Conservation (phyloP, 2,113 vertebrate genomes). For the Athene noctua region DNA sequence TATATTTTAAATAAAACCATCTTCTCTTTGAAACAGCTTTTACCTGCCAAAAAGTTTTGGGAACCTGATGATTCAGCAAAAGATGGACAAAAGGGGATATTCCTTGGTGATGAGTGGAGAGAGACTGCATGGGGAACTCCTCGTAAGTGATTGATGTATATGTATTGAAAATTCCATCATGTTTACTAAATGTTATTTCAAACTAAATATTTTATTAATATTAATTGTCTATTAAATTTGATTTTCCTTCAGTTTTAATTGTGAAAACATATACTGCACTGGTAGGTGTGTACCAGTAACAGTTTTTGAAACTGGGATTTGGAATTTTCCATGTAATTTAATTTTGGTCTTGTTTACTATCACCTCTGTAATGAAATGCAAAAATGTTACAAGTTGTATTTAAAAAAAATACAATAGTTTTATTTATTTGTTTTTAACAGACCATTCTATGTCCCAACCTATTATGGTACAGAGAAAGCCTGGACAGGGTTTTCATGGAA, state of each 20-base stretch:
- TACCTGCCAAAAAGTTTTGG: slow-evolving; percentile 98
- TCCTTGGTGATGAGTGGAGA: slow-evolving; percentile 97
- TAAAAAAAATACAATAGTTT: neutral
- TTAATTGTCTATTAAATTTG: neutral
- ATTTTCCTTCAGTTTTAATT: neutral
- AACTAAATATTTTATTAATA: neutral
- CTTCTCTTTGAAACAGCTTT: slow-evolving; percentile 78
- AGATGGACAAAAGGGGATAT: slow-evolving; percentile 98
- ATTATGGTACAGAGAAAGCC: slow-evolving; percentile 99
- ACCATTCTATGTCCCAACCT: slow-evolving; percentile 98
- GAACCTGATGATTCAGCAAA: slow-evolving; percentile 97
- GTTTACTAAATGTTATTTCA: neutral
- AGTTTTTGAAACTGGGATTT: neutral
- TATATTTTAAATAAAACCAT: neutral
- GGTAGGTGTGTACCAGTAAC: neutral
- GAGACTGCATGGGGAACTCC: slow-evolving; percentile 96
- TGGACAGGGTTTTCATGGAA: slow-evolving; percentile 97
- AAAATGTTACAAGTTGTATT: neutral
- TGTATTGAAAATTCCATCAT: neutral
- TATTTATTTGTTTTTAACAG: slow-evolving; percentile 72
- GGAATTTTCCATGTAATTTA: neutral
- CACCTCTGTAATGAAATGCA: neutral
- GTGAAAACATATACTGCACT: neutral
- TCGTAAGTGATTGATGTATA: slow-evolving; percentile 80
- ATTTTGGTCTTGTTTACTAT: neutral